phyloP scores from a whole-genome alignment of 37 sponge, comb jelly and placozoan species.

The Haliclona indistincta region DNA sequence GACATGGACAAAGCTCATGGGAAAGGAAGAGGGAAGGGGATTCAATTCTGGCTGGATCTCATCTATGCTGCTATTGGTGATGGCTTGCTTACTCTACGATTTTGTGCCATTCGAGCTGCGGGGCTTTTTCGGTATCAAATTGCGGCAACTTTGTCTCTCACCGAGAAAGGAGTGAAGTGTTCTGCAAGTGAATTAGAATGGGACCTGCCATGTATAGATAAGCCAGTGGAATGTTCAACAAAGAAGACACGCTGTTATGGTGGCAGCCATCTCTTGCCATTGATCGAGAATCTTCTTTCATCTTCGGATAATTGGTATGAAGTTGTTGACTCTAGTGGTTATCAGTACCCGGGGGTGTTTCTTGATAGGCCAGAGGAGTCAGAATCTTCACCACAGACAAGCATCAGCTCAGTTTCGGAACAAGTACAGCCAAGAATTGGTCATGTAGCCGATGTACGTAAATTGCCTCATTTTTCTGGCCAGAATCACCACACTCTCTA shows the following conservation, averaged over 20 bases:
- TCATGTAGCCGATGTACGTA: neutral
- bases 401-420: neutral
- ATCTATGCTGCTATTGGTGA: slow-evolving; percentile 6
- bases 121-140: slow-evolving; percentile 2
- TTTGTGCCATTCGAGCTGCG: neutral
- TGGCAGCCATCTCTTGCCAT: slow-evolving; percentile 1
- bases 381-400: too few relatives aligned
- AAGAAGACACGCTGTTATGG: slow-evolving; percentile 1
- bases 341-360: neutral
- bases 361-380: neutral
- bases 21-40: slow-evolving; percentile 1
- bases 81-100: slow-evolving; percentile 3
- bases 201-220: neutral
- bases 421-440: slow-evolving; percentile 3
- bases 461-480: slow-evolving; percentile 3
- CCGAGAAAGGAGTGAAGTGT: neutral
- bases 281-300: neutral
- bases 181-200: too few relatives aligned
- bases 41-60: neutral
- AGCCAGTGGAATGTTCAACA: neutral
- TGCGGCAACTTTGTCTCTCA: slow-evolving; percentile 1
- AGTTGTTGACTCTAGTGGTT: neutral
- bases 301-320: slow-evolving; percentile 9
- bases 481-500: slow-evolving; percentile 1
- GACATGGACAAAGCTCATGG: neutral